Conservation (phyloP, 2,113 vertebrate species). For the Hylia prasina region DNA sequence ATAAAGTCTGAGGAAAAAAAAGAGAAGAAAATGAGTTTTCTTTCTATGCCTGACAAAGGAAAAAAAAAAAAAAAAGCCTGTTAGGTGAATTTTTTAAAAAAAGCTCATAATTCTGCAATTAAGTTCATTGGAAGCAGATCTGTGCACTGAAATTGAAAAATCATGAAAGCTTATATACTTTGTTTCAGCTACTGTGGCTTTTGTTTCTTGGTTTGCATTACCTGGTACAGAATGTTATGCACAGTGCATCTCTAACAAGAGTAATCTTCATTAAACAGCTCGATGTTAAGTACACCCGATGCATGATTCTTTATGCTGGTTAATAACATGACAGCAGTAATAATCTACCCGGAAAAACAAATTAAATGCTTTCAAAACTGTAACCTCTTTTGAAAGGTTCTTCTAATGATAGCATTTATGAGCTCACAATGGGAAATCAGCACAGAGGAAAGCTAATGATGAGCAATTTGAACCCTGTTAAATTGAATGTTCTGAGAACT, state of each 20-base stretch:
- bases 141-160: not conserved
- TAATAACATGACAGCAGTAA: constrained; percentile 29
- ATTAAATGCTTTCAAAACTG: constrained; percentile 23
- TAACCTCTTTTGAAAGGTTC: constrained; percentile 9
- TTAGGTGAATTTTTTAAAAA: not conserved
- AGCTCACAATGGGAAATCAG: not conserved
- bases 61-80: not conserved
- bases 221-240: not conserved
- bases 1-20: constrained; percentile 15
- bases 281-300: constrained; percentile 29
- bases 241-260: not conserved
- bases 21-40: constrained; percentile 20
- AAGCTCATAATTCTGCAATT: not conserved
- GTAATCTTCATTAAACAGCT: constrained; percentile 20
- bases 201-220: not conserved
- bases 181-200: not conserved
- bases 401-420: constrained; percentile 31
- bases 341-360: not conserved
- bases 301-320: not conserved
- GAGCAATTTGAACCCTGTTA: not conserved
- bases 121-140: not conserved
- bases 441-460: not conserved
- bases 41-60: not conserved
- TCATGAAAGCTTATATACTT: not conserved
- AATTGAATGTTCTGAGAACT: constrained; percentile 7